phyloP scores from a whole-genome alignment of 2,888 invertebrate genomes.

The Pomacea canaliculata region DNA sequence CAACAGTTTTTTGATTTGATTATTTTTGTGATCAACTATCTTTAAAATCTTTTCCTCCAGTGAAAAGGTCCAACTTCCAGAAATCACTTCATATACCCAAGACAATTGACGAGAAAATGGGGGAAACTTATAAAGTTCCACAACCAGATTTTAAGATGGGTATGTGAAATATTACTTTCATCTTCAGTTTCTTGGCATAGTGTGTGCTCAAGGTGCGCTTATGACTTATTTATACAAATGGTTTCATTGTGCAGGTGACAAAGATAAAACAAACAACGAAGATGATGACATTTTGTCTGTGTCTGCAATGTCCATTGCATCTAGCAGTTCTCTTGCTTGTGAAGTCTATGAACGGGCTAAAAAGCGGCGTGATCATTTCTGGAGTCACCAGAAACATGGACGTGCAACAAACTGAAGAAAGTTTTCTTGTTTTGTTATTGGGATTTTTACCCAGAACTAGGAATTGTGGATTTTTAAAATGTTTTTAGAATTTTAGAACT shows the following conservation, averaged over 20 bases:
- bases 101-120: constrained; percentile 50
- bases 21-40: too few species aligned
- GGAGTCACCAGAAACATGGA: constrained; percentile 42
- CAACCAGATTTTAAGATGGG: constrained; percentile 23
- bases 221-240: too few species aligned
- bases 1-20: too few species aligned
- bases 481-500: too few species aligned
- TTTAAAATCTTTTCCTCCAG: too few species aligned
- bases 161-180: constrained; percentile 4
- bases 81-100: constrained; percentile 18
- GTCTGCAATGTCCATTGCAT: constrained; percentile 62
- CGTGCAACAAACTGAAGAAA: background rate
- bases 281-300: constrained; percentile 53
- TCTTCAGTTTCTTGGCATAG: background rate
- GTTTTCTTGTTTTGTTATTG: background rate
- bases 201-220: too few species aligned
- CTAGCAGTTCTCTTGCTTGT: constrained; percentile 66
- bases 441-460: too few species aligned
- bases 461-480: too few species aligned
- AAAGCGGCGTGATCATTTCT: constrained; percentile 57
- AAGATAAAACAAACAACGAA: constrained; percentile 15
- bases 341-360: constrained; percentile 62
- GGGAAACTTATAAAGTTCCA: constrained; percentile 48
- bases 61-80: too few species aligned
- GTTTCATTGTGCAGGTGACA: too few species aligned